phyloP scores from a whole-genome alignment of 2,113 vertebrate genomes.

The Hyperopisus bebe region DNA sequence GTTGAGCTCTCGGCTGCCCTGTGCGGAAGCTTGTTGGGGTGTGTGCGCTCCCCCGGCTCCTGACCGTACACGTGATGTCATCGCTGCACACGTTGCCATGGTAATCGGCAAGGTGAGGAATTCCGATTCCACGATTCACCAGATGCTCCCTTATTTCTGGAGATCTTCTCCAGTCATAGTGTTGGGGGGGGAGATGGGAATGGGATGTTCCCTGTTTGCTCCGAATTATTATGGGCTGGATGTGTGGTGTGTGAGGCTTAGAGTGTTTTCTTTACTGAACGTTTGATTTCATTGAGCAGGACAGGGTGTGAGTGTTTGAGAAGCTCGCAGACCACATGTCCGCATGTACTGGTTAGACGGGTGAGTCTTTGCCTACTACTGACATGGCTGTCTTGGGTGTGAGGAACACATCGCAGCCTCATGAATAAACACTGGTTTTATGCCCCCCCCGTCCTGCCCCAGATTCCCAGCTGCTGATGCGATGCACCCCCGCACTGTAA shows the following conservation, averaged over 20 bases:
- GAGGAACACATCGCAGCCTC: neutral
- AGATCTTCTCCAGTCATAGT: neutral
- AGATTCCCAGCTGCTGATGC: neutral
- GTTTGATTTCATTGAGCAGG: neutral
- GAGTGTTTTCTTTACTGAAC: neutral
- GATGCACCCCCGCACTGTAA: neutral
- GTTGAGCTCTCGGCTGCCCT: neutral
- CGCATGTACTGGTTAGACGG: neutral
- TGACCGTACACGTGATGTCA: neutral
- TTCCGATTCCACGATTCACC: neutral
- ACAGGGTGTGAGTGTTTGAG: neutral
- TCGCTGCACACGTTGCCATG: neutral
- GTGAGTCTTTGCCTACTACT: neutral
- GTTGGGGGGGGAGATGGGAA: neutral
- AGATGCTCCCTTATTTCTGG: neutral
- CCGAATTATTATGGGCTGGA: neutral
- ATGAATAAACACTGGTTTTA: neutral
- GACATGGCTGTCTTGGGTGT: neutral
- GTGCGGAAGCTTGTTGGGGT: neutral
- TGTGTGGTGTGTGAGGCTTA: neutral
- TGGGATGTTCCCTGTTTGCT: neutral
- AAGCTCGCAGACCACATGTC: neutral
- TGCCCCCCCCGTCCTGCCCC: neutral
- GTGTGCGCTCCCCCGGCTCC: neutral
- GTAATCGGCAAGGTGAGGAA: neutral